Conservation (phyloP, 2,113 vertebrate genomes). For the Pseudopipra pipra region DNA sequence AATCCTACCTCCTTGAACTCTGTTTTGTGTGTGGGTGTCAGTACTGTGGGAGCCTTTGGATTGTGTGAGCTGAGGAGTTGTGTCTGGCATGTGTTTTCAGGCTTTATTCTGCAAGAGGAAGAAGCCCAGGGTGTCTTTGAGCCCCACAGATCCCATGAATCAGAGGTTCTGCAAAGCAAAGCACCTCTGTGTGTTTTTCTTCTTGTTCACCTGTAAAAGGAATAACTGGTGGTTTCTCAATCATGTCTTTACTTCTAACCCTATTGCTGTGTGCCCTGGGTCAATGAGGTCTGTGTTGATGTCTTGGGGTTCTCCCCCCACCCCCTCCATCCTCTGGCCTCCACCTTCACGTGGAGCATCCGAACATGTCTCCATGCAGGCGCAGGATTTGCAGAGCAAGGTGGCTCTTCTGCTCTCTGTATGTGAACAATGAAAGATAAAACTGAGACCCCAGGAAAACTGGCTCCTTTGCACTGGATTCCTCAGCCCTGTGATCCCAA, state of each 20-base stretch:
- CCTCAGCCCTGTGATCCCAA: background rate
- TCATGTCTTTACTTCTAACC: background rate
- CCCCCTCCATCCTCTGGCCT: background rate
- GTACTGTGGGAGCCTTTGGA: background rate
- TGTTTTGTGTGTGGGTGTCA: accelerated
- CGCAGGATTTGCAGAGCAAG: background rate
- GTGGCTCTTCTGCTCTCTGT: background rate
- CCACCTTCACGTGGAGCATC: accelerated
- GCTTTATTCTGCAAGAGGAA: background rate
- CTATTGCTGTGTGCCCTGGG: background rate
- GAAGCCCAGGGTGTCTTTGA: background rate
- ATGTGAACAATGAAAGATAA: accelerated
- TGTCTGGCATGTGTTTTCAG: accelerated
- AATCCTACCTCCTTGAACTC: too few species aligned
- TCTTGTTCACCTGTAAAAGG: background rate
- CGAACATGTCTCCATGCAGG: accelerated
- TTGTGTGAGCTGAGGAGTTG: background rate
- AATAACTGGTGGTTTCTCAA: background rate
- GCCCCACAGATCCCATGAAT: too few species aligned
- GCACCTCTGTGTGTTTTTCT: background rate
- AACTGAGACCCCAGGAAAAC: background rate
- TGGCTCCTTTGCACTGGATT: background rate
- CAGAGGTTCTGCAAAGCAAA: too few species aligned
- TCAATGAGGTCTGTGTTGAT: background rate
- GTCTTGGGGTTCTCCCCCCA: too few species aligned